Evolutionary conservation across 2,113 vertebrate species (phyloP).

Genomic region (Recurvirostra avosetta): DNA sequence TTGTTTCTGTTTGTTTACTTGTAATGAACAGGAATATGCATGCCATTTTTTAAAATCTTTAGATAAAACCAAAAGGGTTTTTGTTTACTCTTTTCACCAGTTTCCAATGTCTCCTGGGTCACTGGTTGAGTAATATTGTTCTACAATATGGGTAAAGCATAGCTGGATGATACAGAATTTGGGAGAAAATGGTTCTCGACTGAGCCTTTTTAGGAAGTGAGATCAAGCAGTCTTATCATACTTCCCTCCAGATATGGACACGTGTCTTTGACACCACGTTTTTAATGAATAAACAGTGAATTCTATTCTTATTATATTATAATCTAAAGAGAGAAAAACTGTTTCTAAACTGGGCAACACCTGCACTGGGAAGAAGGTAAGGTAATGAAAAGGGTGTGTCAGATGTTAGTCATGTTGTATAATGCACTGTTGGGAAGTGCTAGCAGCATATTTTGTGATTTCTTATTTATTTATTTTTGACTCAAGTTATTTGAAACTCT

Average conservation of each 20-base stretch:
- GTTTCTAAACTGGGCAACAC: not conserved
- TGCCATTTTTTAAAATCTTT: not conserved
- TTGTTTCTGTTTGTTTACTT: not conserved
- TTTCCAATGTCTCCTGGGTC: not conserved
- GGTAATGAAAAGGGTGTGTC: not conserved
- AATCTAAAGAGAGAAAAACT: not conserved
- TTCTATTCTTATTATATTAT: not conserved
- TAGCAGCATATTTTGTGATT: not conserved
- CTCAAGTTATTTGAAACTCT: not conserved
- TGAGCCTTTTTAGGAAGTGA: not conserved
- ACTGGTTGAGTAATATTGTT: not conserved
- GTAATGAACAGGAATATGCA: not conserved
- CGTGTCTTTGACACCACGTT: not conserved
- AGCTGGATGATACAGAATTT: not conserved
- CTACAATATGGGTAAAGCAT: accelerated
- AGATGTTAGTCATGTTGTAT: not conserved
- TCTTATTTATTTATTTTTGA: not conserved
- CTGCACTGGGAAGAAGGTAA: not conserved
- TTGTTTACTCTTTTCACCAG: not conserved
- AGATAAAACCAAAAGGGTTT: not conserved
- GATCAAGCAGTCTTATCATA: not conserved
- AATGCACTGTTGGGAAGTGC: not conserved
- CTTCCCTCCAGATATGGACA: not conserved
- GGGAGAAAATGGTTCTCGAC: not conserved
- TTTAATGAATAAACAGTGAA: not conserved